Evolutionary conservation across 2,888 invertebrate species (phyloP).

Genomic region (Tenthredo amoena): DNA sequence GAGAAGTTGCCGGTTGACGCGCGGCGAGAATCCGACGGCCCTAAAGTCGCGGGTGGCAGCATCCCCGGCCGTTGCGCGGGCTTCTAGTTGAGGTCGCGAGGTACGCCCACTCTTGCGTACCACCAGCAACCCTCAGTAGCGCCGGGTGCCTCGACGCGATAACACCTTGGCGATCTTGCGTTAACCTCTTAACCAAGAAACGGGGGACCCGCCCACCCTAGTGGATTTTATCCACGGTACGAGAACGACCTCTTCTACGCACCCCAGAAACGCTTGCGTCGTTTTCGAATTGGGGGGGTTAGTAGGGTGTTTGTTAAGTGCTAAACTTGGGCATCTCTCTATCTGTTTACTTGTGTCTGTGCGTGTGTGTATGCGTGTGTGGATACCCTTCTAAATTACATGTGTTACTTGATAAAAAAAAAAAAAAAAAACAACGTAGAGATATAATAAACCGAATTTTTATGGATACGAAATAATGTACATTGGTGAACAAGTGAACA

Average conservation of each 20-base stretch:
- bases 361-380: neutral
- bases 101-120: constrained; percentile 52
- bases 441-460: neutral
- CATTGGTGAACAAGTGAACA: neutral
- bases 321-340: neutral
- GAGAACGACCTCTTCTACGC: constrained; percentile 25
- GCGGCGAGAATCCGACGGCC: neutral
- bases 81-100: constrained; percentile 52
- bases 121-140: constrained; percentile 64
- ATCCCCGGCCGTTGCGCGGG: constrained; percentile 52
- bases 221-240: constrained; percentile 49
- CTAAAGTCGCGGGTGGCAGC: constrained; percentile 45
- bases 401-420: neutral
- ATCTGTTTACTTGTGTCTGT: neutral
- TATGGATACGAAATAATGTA: no score
- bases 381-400: neutral
- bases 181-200: constrained; percentile 51
- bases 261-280: constrained; percentile 21
- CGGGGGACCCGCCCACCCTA: constrained; percentile 63
- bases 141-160: constrained; percentile 70
- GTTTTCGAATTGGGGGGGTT: neutral
- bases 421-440: neutral
- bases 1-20: constrained; percentile 35
- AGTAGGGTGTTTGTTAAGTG: neutral
- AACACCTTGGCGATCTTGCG: constrained; percentile 61